phyloP scores from a whole-genome alignment of 2,888 invertebrate genomes.

The Cryptus viduatorius region DNA sequence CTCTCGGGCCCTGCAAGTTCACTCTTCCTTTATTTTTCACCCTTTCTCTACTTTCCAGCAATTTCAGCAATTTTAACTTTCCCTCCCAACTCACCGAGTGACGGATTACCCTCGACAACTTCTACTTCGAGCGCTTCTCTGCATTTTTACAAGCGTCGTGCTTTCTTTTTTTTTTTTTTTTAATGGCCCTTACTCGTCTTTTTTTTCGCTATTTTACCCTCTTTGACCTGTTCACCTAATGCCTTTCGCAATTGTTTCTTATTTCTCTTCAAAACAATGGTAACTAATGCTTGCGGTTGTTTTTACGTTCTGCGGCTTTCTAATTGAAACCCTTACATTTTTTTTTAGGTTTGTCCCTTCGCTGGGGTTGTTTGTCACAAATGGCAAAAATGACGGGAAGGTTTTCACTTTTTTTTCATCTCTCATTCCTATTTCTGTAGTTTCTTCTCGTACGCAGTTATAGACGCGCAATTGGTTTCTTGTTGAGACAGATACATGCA shows the following conservation, averaged over 20 bases:
- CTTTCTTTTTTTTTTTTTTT: constrained; percentile 17
- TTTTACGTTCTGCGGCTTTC: constrained; percentile 2
- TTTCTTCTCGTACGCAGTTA: neutral
- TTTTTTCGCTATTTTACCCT: constrained; percentile 42
- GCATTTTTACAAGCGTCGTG: constrained; percentile 46
- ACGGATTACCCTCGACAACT: constrained; percentile 57
- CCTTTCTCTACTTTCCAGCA: constrained; percentile 26
- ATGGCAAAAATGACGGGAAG: neutral
- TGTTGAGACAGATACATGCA: neutral
- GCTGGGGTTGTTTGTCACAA: neutral
- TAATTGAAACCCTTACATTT: constrained; percentile 24
- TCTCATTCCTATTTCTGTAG: constrained; percentile 9
- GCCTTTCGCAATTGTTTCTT: neutral
- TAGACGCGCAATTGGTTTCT: neutral
- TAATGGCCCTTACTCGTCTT: constrained; percentile 5
- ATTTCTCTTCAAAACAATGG: constrained; percentile 7
- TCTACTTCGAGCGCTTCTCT: constrained; percentile 16
- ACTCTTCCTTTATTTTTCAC: constrained; percentile 32
- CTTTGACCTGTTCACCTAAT: constrained; percentile 24
- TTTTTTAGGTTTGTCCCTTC: neutral
- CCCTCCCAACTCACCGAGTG: constrained; percentile 41
- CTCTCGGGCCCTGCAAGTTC: constrained; percentile 30
- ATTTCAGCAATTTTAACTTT: constrained; percentile 56
- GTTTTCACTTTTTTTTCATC: neutral
- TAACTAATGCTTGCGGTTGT: neutral